A percentile compares a stretch with the other conserved stretches of the same genome.
These are phyloP conservation scores for Luscinia luscinia DNA, from an alignment of 2,797 vertebrate species.

Conservation along the genomic window DNA sequence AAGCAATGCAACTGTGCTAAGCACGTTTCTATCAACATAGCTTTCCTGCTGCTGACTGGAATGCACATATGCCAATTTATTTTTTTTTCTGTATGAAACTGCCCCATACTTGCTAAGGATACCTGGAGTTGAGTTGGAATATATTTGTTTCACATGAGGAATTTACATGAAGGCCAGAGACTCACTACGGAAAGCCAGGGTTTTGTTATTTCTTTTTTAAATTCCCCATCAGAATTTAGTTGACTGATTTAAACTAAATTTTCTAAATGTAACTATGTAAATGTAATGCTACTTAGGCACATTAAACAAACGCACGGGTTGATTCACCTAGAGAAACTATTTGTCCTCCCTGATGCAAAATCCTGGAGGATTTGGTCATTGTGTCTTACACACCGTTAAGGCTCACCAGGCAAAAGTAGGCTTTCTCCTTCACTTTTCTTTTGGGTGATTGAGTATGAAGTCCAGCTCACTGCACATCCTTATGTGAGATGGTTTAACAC, in stretches of 20 bases:
- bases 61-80: neutral
- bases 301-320: neutral
- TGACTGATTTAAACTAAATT: neutral
- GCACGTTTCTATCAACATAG: slow-evolving; percentile 29
- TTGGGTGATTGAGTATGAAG: slow-evolving; percentile 33
- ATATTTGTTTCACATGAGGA: neutral
- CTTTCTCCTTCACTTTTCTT: slow-evolving; percentile 42
- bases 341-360: neutral
- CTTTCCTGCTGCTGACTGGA: slow-evolving; percentile 13
- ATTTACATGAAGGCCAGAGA: neutral
- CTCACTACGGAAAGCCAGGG: neutral
- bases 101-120: neutral
- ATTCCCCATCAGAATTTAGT: neutral
- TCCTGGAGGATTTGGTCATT: slow-evolving; percentile 19
- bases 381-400: neutral
- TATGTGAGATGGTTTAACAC: slow-evolving; percentile 61
- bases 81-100: neutral
- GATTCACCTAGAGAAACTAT: neutral
- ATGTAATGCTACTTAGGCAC: neutral
- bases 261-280: neutral
- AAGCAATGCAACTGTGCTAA: slow-evolving; percentile 37
- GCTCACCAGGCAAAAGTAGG: slow-evolving; percentile 42
- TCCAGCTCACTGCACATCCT: slow-evolving; percentile 64
- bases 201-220: neutral
- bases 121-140: neutral